Percentiles rank a stretch among this genome's conserved stretches.
phyloP scores from a whole-genome alignment of 2,888 invertebrate genomes.

The Orthosia gracilis region DNA sequence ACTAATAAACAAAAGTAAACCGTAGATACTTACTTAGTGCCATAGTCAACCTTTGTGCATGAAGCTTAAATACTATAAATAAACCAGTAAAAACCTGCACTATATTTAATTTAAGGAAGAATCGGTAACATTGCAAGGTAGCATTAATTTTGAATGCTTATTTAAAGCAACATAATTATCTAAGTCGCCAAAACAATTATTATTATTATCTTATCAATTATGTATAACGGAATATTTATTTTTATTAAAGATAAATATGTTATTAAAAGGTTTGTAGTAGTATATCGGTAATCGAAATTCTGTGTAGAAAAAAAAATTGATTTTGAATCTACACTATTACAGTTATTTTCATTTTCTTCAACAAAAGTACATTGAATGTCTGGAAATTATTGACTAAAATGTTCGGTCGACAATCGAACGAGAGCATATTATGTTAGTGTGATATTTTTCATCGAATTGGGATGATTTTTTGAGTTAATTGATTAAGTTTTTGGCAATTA shows the following conservation, averaged over 20 bases:
- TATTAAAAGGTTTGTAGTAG: too few relatives aligned
- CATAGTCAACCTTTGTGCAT: background rate
- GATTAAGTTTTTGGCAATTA: too few relatives aligned
- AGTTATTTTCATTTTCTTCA: too few relatives aligned
- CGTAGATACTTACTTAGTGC: background rate
- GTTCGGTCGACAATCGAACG: background rate
- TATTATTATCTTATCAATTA: too few relatives aligned
- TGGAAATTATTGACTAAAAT: too few relatives aligned
- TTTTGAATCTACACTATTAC: background rate
- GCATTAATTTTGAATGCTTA: background rate
- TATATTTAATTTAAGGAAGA: background rate
- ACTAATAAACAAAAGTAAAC: background rate
- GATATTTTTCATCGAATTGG: background rate
- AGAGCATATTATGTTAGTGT: background rate
- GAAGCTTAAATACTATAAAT: background rate
- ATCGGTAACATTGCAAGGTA: background rate
- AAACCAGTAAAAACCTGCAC: background rate
- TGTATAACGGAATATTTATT: too few relatives aligned
- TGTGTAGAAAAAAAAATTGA: too few relatives aligned
- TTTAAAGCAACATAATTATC: background rate
- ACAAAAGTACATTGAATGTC: background rate
- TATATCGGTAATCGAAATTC: too few relatives aligned
- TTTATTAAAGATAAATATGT: too few relatives aligned
- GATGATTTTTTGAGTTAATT: background rate
- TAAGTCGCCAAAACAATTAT: too few relatives aligned